These are phyloP conservation scores for Microplitis demolitor DNA, from an alignment of 1,140 invertebrate species.

Conservation along the genomic window DNA sequence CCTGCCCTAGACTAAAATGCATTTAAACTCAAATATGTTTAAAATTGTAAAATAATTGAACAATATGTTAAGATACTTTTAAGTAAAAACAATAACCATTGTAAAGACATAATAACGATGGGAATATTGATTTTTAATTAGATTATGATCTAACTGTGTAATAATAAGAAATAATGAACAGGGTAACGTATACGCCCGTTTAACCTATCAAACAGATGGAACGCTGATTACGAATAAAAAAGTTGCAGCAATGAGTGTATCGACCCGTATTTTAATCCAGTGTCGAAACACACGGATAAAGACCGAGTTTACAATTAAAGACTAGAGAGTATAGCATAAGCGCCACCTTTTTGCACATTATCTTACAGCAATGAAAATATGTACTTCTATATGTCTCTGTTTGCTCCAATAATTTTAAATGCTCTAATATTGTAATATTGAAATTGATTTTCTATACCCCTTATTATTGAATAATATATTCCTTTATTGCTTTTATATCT, in stretches of 20 bases:
- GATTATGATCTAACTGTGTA: neutral
- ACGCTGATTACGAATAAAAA: conserved; percentile 25
- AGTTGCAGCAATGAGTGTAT: conserved; percentile 26
- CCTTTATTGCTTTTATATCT: too few relatives aligned
- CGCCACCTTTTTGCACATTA: neutral
- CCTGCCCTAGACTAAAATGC: too few relatives aligned
- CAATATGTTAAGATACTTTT: too few relatives aligned
- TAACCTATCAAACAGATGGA: conserved; percentile 28
- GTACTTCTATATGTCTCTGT: neutral
- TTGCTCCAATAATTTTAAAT: too few relatives aligned
- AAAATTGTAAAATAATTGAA: too few relatives aligned
- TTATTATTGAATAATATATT: too few relatives aligned
- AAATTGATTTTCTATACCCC: too few relatives aligned
- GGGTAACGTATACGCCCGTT: conserved; percentile 9
- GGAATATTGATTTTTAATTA: neutral
- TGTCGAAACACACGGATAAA: conserved; percentile 25
- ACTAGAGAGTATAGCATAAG: neutral
- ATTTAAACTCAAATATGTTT: too few relatives aligned
- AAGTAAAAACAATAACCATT: too few relatives aligned
- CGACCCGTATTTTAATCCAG: conserved; percentile 24
- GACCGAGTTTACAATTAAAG: conserved; percentile 4
- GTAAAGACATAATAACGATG: too few relatives aligned
- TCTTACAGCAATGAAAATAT: neutral
- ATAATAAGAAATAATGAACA: neutral
- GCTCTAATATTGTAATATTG: too few relatives aligned